Percentiles rank a stretch among this genome's conserved stretches.
Evolutionary conservation across 2,888 invertebrate species (phyloP).

Genomic region (Diarsia dahlii): DNA sequence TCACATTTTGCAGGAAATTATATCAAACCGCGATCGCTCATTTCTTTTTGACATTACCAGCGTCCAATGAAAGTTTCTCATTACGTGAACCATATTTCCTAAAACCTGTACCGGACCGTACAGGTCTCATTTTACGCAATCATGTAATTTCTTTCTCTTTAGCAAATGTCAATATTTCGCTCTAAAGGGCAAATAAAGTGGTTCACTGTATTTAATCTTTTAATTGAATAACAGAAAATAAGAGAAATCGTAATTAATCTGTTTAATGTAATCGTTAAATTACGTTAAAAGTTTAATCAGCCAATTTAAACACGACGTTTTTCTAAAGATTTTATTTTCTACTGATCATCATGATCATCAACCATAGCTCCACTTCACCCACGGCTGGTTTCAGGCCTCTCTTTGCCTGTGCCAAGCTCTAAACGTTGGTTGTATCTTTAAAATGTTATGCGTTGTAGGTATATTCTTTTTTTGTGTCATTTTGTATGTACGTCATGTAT

Average conservation of each 20-base stretch:
- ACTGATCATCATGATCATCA: too few species aligned
- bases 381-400: too few species aligned
- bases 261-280: constrained; percentile 20
- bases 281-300: background rate
- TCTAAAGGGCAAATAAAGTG: constrained; percentile 63
- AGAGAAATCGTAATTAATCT: constrained; percentile 31
- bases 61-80: constrained; percentile 54
- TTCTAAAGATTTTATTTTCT: background rate
- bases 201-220: constrained; percentile 42
- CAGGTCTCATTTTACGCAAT: constrained; percentile 62
- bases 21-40: constrained; percentile 64
- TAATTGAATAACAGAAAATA: constrained; percentile 32
- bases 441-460: too few species aligned
- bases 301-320: background rate
- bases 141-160: constrained; percentile 60
- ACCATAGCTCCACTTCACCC: too few species aligned
- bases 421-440: too few species aligned
- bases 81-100: constrained; percentile 65
- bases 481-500: too few species aligned
- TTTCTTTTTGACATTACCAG: constrained; percentile 65
- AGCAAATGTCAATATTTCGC: constrained; percentile 63
- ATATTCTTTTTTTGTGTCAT: too few species aligned
- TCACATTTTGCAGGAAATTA: constrained; percentile 57
- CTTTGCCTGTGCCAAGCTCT: too few species aligned
- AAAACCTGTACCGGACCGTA: constrained; percentile 53